Evolutionary conservation across 30 jellyfish, hydroid and myxozoan species (phyloP), one percentile per base, ranked within the genome.

Genomic region (Hydractinia symbiolongicarpus): DNA sequence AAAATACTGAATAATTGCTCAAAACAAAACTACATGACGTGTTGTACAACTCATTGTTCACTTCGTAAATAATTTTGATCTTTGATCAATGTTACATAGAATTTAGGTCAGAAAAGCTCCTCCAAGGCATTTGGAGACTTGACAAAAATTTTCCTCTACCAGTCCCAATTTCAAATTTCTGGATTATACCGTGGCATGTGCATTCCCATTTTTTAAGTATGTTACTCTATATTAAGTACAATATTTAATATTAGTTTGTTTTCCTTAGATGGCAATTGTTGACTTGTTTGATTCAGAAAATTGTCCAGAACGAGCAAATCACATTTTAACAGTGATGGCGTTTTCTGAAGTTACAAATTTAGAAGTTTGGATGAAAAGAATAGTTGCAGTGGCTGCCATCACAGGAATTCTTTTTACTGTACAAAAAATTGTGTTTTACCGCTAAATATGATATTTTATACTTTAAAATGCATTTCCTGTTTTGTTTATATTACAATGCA

Each of bases 351-450:
- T 60, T 30, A 77, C 85, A 11, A 10, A 55, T 52, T 5, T 55
- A 19, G 85, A 77, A 52, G 79, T 15, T 8, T 77, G 85, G 85
- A 21, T 77, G 49, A 61, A 77, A 30, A 61, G 85, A 53, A 55
- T 77, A 55, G 44, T 56, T 77, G 53, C 60, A 14, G 82, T 20
- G 5, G 54, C 85, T 7, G 54, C 60, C 54, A 10, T 74, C 1
- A 13, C 83, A 49, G 83, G 83, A 1, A 55, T 74, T 64, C 40
- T 44, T 13, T n/a, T 64, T 51, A 64, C 74, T 6, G 17, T 64
- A 51, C 19, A 64, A 13, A 64, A 64, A 64, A 64, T 64, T 0
- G 1, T 64, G 40, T 51, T 64, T 13, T 4, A 64, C 4, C 7
- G 19, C 19, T 64, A 13, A 30, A 2, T 30, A 30, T 30, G 2